These are phyloP conservation scores for Mamestra configurata DNA, from an alignment of 1,140 invertebrate genomes.

Conservation along the genomic window DNA sequence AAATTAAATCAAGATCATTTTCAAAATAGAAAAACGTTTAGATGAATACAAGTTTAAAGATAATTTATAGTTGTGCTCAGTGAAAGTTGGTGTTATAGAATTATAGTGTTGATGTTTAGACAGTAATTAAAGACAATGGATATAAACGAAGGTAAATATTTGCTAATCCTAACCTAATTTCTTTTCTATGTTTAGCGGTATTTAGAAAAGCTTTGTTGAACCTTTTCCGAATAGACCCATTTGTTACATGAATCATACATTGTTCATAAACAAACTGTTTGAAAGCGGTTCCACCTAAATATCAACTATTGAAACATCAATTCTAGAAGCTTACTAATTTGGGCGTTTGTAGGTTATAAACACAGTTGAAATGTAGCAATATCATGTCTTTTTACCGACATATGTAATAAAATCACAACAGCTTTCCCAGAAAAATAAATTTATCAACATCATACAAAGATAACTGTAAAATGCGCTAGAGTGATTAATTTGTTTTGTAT, in stretches of 20 bases:
- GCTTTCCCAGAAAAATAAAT: too few species aligned
- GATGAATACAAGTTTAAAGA: background rate
- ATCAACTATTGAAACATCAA: background rate
- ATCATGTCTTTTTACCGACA: background rate
- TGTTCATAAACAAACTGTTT: background rate
- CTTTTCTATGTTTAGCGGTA: slow-evolving; percentile 1
- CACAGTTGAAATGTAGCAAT: background rate
- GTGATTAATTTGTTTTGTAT: too few species aligned
- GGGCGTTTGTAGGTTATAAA: slow-evolving; percentile 21
- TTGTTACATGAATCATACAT: background rate
- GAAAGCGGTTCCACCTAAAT: background rate
- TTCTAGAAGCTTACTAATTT: background rate
- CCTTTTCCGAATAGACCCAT: slow-evolving; percentile 17
- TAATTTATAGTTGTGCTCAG: background rate
- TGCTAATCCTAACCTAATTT: slow-evolving; percentile 57
- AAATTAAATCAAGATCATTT: slow-evolving; percentile 39
- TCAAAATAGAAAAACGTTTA: slow-evolving; percentile 39
- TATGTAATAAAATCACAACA: too few species aligned
- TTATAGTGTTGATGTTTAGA: slow-evolving; percentile 21
- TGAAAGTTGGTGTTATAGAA: background rate
- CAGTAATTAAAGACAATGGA: slow-evolving; percentile 61
- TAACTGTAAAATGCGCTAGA: too few species aligned
- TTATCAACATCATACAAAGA: background rate
- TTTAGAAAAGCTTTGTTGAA: slow-evolving; percentile 23
- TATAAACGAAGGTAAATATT: slow-evolving; percentile 70